These are phyloP conservation scores for Glyptemys insculpta DNA, from an alignment of 2,797 vertebrate genomes.

Conservation along the genomic window DNA sequence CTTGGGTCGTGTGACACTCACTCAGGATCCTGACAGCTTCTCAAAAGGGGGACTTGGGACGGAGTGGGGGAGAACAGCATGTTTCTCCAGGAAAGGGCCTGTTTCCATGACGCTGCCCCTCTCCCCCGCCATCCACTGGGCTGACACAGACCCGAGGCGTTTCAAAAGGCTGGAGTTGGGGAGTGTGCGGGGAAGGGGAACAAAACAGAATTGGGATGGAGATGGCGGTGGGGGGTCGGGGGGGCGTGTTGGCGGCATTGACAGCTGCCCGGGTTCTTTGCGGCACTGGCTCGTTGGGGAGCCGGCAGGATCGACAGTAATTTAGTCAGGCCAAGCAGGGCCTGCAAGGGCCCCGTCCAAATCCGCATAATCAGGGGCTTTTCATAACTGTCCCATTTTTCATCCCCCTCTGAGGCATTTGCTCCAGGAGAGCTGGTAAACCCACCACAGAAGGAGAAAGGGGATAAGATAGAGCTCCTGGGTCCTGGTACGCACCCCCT, in stretches of 20 bases:
- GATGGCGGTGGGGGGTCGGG: background rate
- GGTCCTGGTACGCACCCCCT: background rate
- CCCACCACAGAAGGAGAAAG: conserved; percentile 51
- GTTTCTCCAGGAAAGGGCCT: conserved; percentile 91
- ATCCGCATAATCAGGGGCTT: conserved; percentile 83
- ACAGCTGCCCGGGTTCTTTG: conserved; percentile 87
- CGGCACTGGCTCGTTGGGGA: conserved; percentile 82
- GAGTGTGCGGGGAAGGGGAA: conserved; percentile 78
- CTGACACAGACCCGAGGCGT: conserved; percentile 85
- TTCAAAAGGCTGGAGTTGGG: conserved; percentile 81
- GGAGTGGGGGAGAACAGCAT: conserved; percentile 86
- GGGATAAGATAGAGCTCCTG: conserved; percentile 76
- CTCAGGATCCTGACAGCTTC: conserved; percentile 95
- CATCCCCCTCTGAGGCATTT: conserved; percentile 74
- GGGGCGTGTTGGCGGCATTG: conserved; percentile 80
- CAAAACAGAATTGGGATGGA: conserved; percentile 83
- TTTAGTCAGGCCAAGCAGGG: conserved; percentile 76
- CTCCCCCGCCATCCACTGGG: conserved; percentile 87
- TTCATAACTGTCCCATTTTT: conserved; percentile 86
- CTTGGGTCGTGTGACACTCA: conserved; percentile 94
- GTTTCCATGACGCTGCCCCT: conserved; percentile 95
- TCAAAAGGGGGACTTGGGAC: conserved; percentile 88
- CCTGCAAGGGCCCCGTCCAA: conserved; percentile 82
- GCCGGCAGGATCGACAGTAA: conserved; percentile 80
- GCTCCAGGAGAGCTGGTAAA: conserved; percentile 34